phyloP scores from a whole-genome alignment of 2,888 invertebrate species.

The Drosophila affinis region DNA sequence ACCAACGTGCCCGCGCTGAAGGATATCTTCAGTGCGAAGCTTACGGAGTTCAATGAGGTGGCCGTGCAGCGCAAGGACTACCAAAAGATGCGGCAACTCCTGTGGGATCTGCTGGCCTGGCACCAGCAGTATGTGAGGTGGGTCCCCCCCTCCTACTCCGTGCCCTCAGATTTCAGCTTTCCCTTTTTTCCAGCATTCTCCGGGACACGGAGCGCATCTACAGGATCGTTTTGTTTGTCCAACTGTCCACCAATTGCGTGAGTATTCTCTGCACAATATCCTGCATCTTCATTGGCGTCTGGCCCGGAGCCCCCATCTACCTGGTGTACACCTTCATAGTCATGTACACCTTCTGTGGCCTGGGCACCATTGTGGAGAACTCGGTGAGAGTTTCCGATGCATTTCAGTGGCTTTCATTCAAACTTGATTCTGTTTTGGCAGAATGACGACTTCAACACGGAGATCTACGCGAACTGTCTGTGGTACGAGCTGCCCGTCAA shows the following conservation, averaged over 20 bases:
- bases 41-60: constrained; percentile 59
- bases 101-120: constrained; percentile 62
- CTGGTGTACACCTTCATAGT: constrained; percentile 46
- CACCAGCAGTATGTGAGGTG: constrained; percentile 72
- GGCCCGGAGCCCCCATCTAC: constrained; percentile 69
- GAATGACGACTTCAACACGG: constrained; percentile 55
- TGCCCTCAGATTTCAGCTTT: accelerated
- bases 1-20: constrained; percentile 65
- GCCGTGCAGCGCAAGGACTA: constrained; percentile 4
- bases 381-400: constrained; percentile 46
- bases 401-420: not conserved
- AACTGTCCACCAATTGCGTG: constrained; percentile 50
- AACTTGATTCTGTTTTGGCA: not conserved
- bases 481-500: constrained; percentile 62
- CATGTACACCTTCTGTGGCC: constrained; percentile 69
- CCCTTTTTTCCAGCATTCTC: constrained; percentile 42
- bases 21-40: constrained; percentile 64
- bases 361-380: constrained; percentile 69
- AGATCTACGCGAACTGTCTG: constrained; percentile 56
- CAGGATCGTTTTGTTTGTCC: constrained; percentile 60
- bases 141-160: not conserved
- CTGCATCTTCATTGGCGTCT: constrained; percentile 59
- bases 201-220: constrained; percentile 50
- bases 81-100: constrained; percentile 12
- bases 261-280: constrained; percentile 63